Base-by-base conservation (phyloP, 2,113 vertebrate species). In the Poeciliopsis retropinna region DNA sequence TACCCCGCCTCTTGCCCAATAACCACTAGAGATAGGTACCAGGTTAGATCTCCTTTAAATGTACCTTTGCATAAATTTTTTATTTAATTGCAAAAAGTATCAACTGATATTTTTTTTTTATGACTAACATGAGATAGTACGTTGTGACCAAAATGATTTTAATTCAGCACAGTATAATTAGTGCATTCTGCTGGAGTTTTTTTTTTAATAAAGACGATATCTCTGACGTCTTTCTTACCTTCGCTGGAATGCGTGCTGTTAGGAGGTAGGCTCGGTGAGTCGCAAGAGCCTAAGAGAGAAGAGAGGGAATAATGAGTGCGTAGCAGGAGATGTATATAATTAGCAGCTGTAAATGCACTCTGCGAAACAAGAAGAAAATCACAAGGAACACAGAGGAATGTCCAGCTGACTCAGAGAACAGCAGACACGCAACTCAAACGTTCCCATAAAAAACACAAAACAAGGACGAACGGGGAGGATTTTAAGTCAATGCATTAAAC, bases 181-280 rank as follows among this genome's bases (percentile, higher is more conserved):
- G 12, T 15, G 13, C 51, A 57, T 57, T 57, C 8, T 7, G 11
- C 1, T 11, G 51, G 51, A 25, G 22, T n/a, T 57, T 25, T n/a
- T n/a, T 57, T 3, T 3, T 34, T 10, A 17, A 57, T 9, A 57
- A 57, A 57, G 44, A 57, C 1, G 22, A 57, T 25, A 25, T 9
- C 51, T n/a, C 51, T 57, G 65, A 8, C 67, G 11, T 19, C 37
- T 67, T 5, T 54, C 93, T 95, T 95, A 99, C 98, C 97, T 99
- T 99, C 84, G 96, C 93, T 67, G 98, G 97, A 89, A 98, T 95
- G 54, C 98, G 95, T 19, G 97, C 96, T 0, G 96, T 96, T 83
- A 99, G 78, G 11, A 99, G 95, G 93, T 98, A 99, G 51, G 92
- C 96, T 3, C 98, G 94, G 88, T 97, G 96, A 87, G 97, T 94